Evolutionary conservation across 2,888 invertebrate species (phyloP), one percentile per base, ranked within the genome.

Genomic region (Drosophila putrida): DNA sequence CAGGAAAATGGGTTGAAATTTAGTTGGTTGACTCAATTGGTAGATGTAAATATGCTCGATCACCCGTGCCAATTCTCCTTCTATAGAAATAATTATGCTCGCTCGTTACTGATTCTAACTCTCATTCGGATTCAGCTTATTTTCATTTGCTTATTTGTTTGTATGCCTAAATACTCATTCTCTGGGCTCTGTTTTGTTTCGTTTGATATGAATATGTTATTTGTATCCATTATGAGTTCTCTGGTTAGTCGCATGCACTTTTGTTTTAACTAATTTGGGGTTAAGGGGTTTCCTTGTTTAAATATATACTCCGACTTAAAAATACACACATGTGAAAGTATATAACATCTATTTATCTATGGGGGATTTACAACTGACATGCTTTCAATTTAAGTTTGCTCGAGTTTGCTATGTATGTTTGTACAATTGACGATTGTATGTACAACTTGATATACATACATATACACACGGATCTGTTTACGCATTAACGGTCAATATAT

Each of bases 401-500:
- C 62, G 38, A 39, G 41, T 49, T 39, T 49, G 25, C 20, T 31
- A 68, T 77, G 55, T 57, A 61, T 65, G 44, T 80, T 71, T 80
- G 69, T 82, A 80, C 79, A 82, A 59, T 58, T 70, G 69, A 67
- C 60, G 62, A 51, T 63, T 54, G 71, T 80, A 75, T 88, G 67
- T 88, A 88, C 78, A 82, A 73, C 62, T 76, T 57, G 68, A 62
- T 71, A 80, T 78, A 78, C 78, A 81, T 67, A 76, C 77, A 77
- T 73, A 77, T 71, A 51, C 66, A 72, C 62, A 63, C 35, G 51
- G 28, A 53, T 66, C 43, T 55, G 41, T 53, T 58, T 28, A 36
- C 25, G 44, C 44, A 11, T 25, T 36, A 46, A 38, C 31, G 31
- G 1, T 31, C 31, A 53, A 57, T 63, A 43, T 54, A 51, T 31